Base-by-base conservation (phyloP, 2,888 invertebrate genomes). In the Phyllotreta cruciferae region DNA sequence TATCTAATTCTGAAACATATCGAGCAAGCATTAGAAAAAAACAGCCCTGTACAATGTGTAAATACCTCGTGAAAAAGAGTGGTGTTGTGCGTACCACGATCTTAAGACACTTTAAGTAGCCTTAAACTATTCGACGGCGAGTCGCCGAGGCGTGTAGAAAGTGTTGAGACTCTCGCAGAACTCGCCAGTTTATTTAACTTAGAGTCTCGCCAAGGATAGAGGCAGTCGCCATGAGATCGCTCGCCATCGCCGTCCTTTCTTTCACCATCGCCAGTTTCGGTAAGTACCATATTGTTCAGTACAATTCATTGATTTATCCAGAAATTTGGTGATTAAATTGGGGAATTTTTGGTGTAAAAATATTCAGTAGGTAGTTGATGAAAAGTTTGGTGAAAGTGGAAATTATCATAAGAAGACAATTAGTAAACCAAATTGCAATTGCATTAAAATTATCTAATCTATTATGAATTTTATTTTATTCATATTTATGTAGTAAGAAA, bases 161-260 rank as follows among this genome's bases (percentile, higher is more conserved):
- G 78, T 78, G 74, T 69, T 68, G 44, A 60, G 68, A 63, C 60
- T 64, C 55, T 62, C 57, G 34, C 35, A 52, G 42, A 57, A 49
- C 62, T 64, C 24, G 24, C 62, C 66, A 69, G 68, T 69, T 66
- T 65, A 61, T 57, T 64, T 66, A 64, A 66, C 67, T 70, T 73
- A 52, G 73, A 77, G 77, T 78, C 73, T 44, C 36, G 74, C 72
- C 78, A 78, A 78, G 78, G 78, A 79, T 79, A 79, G 73, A 64
- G 70, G 70, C 76, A 64, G 66, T 69, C 67, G 73, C 74, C 77
- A 79, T 79, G 79, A 78, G 74, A 76, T 71, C 73, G 74, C 74
- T 78, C 70, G 72, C 72, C 66, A 69, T 77, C 71, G 72, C 71
- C 68, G 70, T 75, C 60, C 65, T 75, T 66, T 71, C 74, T 69